These are phyloP conservation scores for Grallaria varia DNA, from an alignment of 2,113 vertebrate genomes.

Conservation along the genomic window DNA sequence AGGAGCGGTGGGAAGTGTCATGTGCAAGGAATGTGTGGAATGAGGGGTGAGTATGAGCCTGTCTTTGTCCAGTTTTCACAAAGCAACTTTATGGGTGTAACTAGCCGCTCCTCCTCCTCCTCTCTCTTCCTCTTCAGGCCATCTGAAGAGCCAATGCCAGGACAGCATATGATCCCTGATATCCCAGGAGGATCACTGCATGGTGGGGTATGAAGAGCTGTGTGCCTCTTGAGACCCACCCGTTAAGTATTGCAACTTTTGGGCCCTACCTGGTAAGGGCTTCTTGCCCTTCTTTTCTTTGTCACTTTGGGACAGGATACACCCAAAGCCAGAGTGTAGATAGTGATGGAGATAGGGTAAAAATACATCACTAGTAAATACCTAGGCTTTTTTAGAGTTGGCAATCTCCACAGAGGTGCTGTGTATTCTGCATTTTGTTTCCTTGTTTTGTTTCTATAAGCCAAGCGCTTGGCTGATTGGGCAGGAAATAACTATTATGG, in stretches of 20 bases:
- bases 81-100: neutral
- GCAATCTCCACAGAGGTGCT: neutral
- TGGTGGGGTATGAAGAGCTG: neutral
- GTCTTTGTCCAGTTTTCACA: neutral
- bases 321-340: neutral
- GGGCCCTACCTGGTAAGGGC: neutral
- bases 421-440: neutral
- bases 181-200: neutral
- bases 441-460: slow-evolving; percentile 40
- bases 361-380: neutral
- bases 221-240: neutral
- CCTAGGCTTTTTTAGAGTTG: neutral
- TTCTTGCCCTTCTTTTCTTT: neutral
- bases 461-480: neutral
- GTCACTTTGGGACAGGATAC: neutral
- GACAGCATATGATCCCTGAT: neutral
- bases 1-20: neutral
- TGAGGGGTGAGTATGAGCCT: neutral
- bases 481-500: neutral
- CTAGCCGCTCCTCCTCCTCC: neutral
- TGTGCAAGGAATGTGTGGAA: neutral
- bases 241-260: neutral
- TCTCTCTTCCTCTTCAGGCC: neutral
- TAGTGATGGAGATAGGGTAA: neutral
- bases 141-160: neutral